phyloP scores from a whole-genome alignment of 2,797 vertebrate genomes.

The Apodemus agrarius region DNA sequence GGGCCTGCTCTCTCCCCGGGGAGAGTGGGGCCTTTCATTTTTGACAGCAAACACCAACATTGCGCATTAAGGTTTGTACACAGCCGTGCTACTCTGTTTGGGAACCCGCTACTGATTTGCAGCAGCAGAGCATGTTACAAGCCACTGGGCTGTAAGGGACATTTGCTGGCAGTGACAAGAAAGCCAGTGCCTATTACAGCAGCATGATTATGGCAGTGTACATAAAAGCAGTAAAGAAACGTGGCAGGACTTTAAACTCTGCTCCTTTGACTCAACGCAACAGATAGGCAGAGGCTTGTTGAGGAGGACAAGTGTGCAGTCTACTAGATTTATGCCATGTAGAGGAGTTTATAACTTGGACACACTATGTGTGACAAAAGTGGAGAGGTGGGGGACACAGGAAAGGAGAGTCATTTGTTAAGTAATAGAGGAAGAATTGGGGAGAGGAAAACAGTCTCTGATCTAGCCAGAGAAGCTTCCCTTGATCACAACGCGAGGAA shows the following conservation, averaged over 20 bases:
- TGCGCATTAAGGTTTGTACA: background rate
- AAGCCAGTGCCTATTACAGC: constrained; percentile 30
- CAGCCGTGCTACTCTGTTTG: background rate
- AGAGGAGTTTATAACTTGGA: background rate
- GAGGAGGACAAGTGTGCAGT: too few species aligned
- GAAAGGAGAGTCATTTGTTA: background rate
- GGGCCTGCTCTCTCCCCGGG: background rate
- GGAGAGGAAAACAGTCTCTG: background rate
- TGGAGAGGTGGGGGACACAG: background rate
- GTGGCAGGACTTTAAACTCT: background rate
- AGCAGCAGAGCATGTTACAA: background rate
- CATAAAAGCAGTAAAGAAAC: background rate
- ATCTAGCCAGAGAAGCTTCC: background rate
- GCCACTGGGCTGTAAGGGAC: constrained; percentile 56
- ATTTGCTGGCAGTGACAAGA: constrained; percentile 33
- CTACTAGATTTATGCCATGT: background rate
- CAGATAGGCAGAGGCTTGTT: background rate
- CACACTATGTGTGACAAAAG: background rate
- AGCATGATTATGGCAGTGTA: background rate
- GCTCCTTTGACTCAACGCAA: background rate
- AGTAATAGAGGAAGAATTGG: background rate
- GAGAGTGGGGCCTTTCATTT: constrained; percentile 43
- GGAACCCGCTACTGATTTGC: constrained; percentile 19
- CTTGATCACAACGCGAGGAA: too few species aligned
- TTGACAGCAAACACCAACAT: background rate